phyloP scores from a whole-genome alignment of 1,140 invertebrate species.

The Sipha flava region DNA sequence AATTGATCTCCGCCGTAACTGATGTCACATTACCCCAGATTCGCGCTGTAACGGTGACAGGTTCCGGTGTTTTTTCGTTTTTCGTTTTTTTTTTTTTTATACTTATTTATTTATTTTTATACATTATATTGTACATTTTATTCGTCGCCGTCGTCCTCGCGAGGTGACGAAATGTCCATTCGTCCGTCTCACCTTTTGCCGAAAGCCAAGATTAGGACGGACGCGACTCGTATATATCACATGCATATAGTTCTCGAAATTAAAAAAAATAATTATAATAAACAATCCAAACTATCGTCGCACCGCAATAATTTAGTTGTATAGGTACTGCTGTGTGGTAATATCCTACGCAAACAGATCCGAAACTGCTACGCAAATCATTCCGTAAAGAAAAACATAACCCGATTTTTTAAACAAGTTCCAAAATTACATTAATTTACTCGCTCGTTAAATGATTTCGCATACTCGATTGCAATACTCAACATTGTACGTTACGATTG shows the following conservation, averaged over 20 bases:
- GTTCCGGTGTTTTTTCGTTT: neutral
- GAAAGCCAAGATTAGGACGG: neutral
- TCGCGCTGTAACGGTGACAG: neutral
- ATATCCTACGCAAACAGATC: too few relatives aligned
- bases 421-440: too few relatives aligned
- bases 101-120: neutral
- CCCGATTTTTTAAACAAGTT: too few relatives aligned
- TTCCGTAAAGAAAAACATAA: too few relatives aligned
- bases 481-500: too few relatives aligned
- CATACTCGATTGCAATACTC: too few relatives aligned
- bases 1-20: slow-evolving; percentile 18
- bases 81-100: neutral
- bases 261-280: too few relatives aligned
- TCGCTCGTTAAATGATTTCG: too few relatives aligned
- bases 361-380: too few relatives aligned
- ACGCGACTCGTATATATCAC: neutral
- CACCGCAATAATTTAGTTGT: too few relatives aligned
- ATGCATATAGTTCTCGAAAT: neutral
- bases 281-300: too few relatives aligned
- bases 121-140: neutral
- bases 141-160: neutral
- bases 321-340: too few relatives aligned
- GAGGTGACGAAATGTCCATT: neutral
- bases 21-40: slow-evolving; percentile 28
- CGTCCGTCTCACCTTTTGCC: neutral